Evolutionary conservation across 2,797 vertebrate genomes (phyloP).

Genomic region (Gallinago nigripennis): DNA sequence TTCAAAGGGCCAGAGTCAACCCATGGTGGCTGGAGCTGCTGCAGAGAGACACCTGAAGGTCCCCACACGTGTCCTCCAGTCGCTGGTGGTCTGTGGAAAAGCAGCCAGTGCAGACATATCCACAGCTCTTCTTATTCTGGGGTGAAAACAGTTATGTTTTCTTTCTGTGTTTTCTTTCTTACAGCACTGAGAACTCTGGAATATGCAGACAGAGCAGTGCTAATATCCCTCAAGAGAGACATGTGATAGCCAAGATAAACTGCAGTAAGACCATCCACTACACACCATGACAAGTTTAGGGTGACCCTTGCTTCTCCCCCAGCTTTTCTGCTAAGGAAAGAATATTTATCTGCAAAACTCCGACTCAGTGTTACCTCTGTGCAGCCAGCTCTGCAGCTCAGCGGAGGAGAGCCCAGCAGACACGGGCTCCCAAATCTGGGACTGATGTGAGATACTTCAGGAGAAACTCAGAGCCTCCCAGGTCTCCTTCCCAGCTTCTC

Average conservation of each 20-base stretch:
- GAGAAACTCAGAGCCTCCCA: background rate
- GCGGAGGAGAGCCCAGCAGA: background rate
- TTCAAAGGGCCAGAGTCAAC: accelerated
- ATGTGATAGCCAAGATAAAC: background rate
- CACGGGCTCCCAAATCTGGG: background rate
- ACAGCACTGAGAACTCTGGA: background rate
- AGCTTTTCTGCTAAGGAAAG: background rate
- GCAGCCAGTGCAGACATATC: background rate
- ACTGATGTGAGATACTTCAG: background rate
- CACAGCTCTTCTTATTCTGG: background rate
- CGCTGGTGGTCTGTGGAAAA: background rate
- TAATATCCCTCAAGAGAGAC: background rate
- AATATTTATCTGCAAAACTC: background rate
- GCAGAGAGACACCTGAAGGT: background rate
- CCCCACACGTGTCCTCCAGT: background rate
- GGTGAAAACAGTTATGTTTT: background rate
- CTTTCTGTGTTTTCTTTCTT: background rate
- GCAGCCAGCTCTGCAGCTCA: background rate
- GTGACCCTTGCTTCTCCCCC: background rate
- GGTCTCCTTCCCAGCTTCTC: background rate
- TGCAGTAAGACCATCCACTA: background rate
- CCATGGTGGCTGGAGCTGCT: background rate
- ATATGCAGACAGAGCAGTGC: background rate
- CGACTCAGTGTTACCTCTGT: background rate
- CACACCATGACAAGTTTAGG: background rate